Conservation (phyloP, 2,113 vertebrate species). For the Apeltes quadracus region DNA sequence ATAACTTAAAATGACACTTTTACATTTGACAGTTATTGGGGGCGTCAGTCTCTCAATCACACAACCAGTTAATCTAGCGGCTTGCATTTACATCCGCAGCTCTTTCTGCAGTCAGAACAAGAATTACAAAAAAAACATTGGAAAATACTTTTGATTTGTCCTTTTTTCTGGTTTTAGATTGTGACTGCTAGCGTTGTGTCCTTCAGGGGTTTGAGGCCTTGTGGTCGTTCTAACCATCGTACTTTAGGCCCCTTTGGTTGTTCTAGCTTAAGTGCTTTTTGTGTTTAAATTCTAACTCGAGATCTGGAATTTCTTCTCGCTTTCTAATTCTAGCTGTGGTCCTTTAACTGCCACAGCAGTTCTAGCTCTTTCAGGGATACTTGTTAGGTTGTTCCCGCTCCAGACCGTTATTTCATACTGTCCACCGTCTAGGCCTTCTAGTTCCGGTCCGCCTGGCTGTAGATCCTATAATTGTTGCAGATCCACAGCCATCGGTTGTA, state of each 20-base stretch:
- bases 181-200: too few relatives aligned
- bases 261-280: neutral
- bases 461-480: neutral
- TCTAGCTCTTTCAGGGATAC: too few relatives aligned
- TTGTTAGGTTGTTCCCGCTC: neutral
- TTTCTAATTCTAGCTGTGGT: neutral
- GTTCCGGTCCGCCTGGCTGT: neutral
- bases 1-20: neutral
- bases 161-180: too few relatives aligned
- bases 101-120: neutral
- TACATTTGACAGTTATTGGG: conserved; percentile 2
- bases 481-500: neutral
- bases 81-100: neutral
- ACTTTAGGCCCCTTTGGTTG: neutral
- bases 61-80: neutral
- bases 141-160: too few relatives aligned
- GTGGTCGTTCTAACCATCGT: too few relatives aligned
- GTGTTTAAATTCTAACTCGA: neutral
- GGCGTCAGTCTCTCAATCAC: neutral
- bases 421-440: neutral
- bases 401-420: neutral
- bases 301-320: neutral
- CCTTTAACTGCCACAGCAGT: neutral
- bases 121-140: neutral
- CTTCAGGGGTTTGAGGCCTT: too few relatives aligned